A percentile compares a stretch with the other conserved stretches of the same genome.
Evolutionary conservation across 2,113 vertebrate genomes (phyloP).

Genomic region (Nansenia antarctica): DNA sequence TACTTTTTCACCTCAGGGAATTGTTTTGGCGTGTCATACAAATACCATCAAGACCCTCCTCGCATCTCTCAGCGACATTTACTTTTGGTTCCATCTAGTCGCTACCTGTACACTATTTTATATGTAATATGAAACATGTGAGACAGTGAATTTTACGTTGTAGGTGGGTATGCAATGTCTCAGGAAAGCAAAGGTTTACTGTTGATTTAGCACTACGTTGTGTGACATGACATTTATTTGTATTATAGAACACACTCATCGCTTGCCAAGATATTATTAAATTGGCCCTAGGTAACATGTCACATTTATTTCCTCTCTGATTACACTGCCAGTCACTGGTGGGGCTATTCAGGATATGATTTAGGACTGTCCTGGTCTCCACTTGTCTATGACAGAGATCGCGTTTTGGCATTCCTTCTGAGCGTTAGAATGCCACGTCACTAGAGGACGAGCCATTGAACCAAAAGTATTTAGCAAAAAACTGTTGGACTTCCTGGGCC

Average conservation of each 20-base stretch:
- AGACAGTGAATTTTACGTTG: neutral
- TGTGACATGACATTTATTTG: conserved; percentile 34
- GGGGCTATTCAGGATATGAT: conserved; percentile 21
- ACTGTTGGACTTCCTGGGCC: conserved; percentile 6
- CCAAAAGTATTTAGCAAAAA: conserved; percentile 16
- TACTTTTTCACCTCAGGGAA: too few relatives aligned
- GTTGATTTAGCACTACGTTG: conserved; percentile 21
- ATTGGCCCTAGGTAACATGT: conserved; percentile 20
- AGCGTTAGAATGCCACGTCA: conserved; percentile 6
- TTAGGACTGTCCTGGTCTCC: neutral
- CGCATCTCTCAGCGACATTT: too few relatives aligned
- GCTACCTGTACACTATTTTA: too few relatives aligned
- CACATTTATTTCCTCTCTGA: conserved; percentile 27
- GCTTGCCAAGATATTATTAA: conserved; percentile 40
- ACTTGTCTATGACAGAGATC: conserved; percentile 15
- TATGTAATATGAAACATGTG: neutral
- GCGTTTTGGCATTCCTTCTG: conserved; percentile 7
- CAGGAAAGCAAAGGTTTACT: conserved; percentile 9
- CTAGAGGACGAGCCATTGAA: conserved; percentile 2
- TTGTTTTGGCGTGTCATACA: too few relatives aligned
- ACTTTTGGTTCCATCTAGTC: too few relatives aligned
- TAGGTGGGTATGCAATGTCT: neutral
- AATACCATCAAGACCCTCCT: too few relatives aligned
- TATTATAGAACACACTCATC: conserved; percentile 24
- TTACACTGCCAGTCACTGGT: conserved; percentile 33